phyloP scores from a whole-genome alignment of 1,140 invertebrate genomes.

The Lithobius niger region DNA sequence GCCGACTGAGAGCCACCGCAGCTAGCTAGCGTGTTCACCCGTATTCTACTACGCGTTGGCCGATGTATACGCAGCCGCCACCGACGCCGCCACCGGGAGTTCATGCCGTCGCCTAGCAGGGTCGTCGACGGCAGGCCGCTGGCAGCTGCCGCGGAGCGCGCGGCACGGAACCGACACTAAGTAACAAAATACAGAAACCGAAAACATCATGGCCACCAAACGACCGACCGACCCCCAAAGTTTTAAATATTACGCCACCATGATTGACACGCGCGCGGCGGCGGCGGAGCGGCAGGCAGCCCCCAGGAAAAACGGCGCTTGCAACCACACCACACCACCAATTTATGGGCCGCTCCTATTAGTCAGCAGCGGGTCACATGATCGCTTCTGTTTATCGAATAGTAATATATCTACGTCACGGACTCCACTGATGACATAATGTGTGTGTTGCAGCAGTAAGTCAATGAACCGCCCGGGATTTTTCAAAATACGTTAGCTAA shows the following conservation, averaged over 20 bases:
- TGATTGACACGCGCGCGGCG: constrained; percentile 3
- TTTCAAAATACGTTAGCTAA: constrained; percentile 3
- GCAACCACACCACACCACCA: neutral
- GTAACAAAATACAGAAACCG: neutral
- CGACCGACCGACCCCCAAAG: neutral
- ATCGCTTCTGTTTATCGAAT: constrained; percentile 6
- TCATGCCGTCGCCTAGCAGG: neutral
- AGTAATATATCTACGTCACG: constrained; percentile 9
- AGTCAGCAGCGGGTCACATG: constrained; percentile 6
- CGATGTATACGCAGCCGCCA: neutral
- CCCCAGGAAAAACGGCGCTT: constrained; percentile 4
- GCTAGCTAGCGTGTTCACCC: neutral
- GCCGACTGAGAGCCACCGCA: constrained; percentile 4
- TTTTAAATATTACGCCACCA: constrained; percentile 2
- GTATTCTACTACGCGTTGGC: neutral
- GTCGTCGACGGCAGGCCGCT: neutral
- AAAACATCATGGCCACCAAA: neutral
- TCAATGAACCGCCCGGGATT: constrained; percentile 7
- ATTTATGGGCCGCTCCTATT: constrained; percentile 5
- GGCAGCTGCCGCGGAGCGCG: too few relatives aligned
- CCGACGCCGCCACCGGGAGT: neutral
- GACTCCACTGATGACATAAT: neutral
- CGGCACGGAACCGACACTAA: too few relatives aligned
- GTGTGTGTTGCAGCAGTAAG: constrained; percentile 6
- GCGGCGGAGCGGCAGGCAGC: too few relatives aligned